These are phyloP conservation scores for Iselma pallidipennis DNA, from an alignment of 2,888 invertebrate species.

Conservation along the genomic window DNA sequence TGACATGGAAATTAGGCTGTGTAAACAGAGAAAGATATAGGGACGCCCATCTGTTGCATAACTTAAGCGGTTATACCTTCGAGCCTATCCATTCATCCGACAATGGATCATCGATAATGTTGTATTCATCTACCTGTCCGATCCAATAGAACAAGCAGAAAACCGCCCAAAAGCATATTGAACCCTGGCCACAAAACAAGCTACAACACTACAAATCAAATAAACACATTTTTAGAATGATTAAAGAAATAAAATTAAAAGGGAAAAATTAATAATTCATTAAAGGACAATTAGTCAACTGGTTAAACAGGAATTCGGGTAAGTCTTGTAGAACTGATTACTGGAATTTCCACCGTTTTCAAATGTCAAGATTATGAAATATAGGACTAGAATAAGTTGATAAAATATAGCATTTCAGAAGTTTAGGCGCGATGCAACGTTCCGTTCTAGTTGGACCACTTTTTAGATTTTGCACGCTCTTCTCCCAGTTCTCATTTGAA, in stretches of 20 bases:
- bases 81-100: not conserved
- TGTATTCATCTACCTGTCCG: slow-evolving; percentile 5
- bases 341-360: not conserved
- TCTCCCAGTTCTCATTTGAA: not conserved
- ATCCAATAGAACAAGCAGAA: not conserved
- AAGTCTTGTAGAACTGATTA: not conserved
- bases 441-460: not conserved
- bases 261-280: not conserved
- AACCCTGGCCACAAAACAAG: no score
- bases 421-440: not conserved
- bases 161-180: not conserved
- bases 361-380: slow-evolving; percentile 29
- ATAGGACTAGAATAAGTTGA: slow-evolving; percentile 35
- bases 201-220: no score
- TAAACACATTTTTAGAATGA: no score
- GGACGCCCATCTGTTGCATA: slow-evolving; percentile 42
- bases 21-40: slow-evolving; percentile 33
- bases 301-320: not conserved
- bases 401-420: slow-evolving; percentile 6
- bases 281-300: not conserved
- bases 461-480: not conserved
- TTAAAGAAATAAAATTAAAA: no score
- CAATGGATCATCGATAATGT: slow-evolving; percentile 5
- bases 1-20: slow-evolving; percentile 42
- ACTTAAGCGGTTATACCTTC: slow-evolving; percentile 7